phyloP scores from a whole-genome alignment of 2,888 invertebrate species.

The Dysmachus trigonus region DNA sequence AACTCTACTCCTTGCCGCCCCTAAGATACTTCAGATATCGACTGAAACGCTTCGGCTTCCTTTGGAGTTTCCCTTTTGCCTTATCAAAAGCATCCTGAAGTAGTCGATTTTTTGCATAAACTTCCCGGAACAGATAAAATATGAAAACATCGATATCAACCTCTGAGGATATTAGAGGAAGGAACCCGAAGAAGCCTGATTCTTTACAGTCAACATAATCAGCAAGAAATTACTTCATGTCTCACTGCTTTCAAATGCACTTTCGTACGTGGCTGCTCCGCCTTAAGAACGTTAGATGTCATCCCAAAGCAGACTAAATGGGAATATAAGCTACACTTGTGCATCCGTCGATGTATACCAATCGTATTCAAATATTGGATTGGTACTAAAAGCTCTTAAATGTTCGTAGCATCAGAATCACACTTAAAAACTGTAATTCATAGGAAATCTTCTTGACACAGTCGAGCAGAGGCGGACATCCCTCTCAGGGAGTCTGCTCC shows the following conservation, averaged over 20 bases:
- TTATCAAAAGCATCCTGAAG: constrained; percentile 5
- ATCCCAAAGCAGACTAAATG: not conserved
- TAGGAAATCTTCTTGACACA: not conserved
- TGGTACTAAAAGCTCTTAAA: not conserved
- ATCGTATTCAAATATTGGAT: not conserved
- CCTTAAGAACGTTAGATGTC: not conserved
- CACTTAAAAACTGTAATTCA: not conserved
- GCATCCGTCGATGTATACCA: not conserved
- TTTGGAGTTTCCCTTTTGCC: constrained; percentile 2
- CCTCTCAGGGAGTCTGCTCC: not conserved
- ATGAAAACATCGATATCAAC: constrained; percentile 36
- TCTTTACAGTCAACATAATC: constrained; percentile 28
- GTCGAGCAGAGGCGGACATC: not conserved
- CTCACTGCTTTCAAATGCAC: constrained; percentile 21
- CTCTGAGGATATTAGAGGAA: constrained; percentile 11
- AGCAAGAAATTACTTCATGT: constrained; percentile 31
- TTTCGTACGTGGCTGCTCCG: not conserved
- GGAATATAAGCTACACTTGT: not conserved
- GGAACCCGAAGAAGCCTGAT: not conserved
- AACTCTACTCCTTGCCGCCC: not conserved
- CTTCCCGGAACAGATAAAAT: constrained; percentile 25
- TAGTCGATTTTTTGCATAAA: constrained; percentile 28
- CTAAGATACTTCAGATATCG: not conserved
- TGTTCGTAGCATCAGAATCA: not conserved
- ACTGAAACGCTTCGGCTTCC: not conserved